Conservation (phyloP, 2,888 invertebrate genomes). For the Bombylius major region DNA sequence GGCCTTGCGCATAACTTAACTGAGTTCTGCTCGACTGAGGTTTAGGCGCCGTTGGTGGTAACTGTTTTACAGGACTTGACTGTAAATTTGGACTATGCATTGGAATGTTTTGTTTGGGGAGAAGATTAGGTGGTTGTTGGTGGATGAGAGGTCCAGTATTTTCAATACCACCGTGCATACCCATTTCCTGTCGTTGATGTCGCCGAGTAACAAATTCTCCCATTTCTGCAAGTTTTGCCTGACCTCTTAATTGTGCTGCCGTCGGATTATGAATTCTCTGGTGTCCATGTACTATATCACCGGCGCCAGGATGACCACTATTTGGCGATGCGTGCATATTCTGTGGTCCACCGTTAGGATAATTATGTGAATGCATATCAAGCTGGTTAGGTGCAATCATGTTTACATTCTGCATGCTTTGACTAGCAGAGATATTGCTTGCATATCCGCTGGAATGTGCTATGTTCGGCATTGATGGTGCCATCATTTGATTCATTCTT, state of each 20-base stretch:
- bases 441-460: constrained; percentile 22
- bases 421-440: constrained; percentile 29
- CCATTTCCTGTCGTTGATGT: constrained; percentile 37
- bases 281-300: not conserved
- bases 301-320: not conserved
- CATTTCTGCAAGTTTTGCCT: constrained; percentile 66
- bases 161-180: not conserved
- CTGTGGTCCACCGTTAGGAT: not conserved
- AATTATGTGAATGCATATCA: not conserved
- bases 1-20: constrained; percentile 15
- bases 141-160: not conserved
- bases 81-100: constrained; percentile 20
- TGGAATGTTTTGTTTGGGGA: constrained; percentile 12
- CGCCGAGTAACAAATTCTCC: constrained; percentile 62
- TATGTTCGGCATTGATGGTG: constrained; percentile 38
- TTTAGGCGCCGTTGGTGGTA: constrained; percentile 46
- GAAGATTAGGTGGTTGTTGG: not conserved
- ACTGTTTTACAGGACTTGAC: constrained; percentile 37
- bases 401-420: constrained; percentile 37
- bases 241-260: constrained; percentile 34
- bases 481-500: constrained; percentile 35
- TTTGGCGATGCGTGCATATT: not conserved
- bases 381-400: constrained; percentile 15
- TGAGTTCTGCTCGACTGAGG: constrained; percentile 34
- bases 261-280: constrained; percentile 10